phyloP scores from a whole-genome alignment of 2,113 vertebrate species.

The Haliaeetus leucogaster region DNA sequence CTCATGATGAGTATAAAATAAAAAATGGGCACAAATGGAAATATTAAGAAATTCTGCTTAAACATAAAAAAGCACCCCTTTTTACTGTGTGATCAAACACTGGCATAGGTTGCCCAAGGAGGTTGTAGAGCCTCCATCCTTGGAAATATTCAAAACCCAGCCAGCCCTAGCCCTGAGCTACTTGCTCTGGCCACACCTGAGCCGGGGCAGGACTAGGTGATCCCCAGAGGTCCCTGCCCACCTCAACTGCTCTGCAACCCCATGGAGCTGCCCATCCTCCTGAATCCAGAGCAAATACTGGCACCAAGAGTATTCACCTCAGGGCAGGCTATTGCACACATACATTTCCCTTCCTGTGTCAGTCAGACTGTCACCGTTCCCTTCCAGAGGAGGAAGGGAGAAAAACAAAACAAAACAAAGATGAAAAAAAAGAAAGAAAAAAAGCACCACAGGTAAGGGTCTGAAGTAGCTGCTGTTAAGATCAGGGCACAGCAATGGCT shows the following conservation, averaged over 20 bases:
- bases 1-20: neutral
- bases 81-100: neutral
- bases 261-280: neutral
- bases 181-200: neutral
- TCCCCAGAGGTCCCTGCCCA: neutral
- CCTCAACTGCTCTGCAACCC: neutral
- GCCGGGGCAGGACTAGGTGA: accelerated
- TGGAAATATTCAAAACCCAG: neutral
- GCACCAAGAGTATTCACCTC: neutral
- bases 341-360: neutral
- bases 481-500: neutral
- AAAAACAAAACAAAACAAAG: no score
- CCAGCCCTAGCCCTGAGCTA: neutral
- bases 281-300: neutral
- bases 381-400: neutral
- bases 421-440: no score
- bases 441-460: neutral
- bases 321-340: neutral
- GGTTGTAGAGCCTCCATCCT: neutral
- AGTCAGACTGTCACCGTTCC: neutral
- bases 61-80: neutral
- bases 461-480: neutral
- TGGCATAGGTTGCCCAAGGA: neutral
- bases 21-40: neutral
- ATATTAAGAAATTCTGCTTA: neutral